phyloP scores from a whole-genome alignment of 2,797 vertebrate species.

The Acanthiza pusilla region DNA sequence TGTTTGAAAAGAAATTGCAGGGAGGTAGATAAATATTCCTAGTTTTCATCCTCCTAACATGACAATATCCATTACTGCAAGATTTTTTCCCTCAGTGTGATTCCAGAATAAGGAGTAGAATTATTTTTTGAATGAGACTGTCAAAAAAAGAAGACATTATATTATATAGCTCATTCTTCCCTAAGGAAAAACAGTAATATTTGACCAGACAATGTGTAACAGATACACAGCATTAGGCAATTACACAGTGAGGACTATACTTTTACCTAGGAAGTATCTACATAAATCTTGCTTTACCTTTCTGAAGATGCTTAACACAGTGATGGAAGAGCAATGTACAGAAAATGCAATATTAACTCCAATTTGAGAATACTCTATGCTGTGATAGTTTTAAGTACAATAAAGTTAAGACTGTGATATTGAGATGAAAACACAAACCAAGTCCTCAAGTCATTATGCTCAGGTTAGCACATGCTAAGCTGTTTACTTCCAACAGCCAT shows the following conservation, averaged over 20 bases:
- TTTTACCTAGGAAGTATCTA: neutral
- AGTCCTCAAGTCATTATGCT: neutral
- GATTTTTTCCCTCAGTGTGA: neutral
- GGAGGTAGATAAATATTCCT: neutral
- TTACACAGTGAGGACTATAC: neutral
- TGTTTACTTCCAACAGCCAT: neutral
- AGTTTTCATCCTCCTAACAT: neutral
- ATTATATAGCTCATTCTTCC: neutral
- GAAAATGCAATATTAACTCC: neutral
- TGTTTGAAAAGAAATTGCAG: neutral
- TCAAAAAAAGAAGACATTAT: neutral
- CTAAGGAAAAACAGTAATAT: neutral
- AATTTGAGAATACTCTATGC: neutral
- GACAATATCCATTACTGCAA: neutral
- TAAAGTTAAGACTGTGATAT: neutral
- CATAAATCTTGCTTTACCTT: neutral
- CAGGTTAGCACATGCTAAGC: neutral
- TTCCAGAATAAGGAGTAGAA: neutral
- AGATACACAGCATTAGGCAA: neutral
- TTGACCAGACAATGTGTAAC: neutral
- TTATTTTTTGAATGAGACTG: neutral
- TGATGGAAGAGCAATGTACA: neutral
- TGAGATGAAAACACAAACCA: neutral
- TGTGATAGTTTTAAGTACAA: neutral
- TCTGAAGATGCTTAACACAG: neutral